Conservation (phyloP, 2,888 invertebrate genomes). For the Harpalus rubripes region DNA sequence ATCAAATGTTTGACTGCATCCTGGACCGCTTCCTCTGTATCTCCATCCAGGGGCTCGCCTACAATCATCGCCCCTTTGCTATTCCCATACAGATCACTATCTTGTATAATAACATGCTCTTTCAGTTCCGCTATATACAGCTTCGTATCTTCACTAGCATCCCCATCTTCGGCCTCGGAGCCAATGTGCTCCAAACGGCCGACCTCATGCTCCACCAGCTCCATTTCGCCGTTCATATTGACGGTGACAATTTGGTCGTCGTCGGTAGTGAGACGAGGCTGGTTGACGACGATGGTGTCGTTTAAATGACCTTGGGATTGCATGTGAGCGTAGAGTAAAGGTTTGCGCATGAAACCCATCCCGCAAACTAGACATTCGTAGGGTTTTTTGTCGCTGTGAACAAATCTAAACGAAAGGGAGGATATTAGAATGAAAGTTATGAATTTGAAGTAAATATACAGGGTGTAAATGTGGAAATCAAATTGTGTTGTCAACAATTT, state of each 20-base stretch:
- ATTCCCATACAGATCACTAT: constrained; percentile 72
- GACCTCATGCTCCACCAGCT: constrained; percentile 72
- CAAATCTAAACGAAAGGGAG: constrained; percentile 79
- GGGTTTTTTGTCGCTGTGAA: constrained; percentile 92
- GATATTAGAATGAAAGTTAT: too few species aligned
- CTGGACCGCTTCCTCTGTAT: constrained; percentile 69
- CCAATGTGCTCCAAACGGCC: constrained; percentile 69
- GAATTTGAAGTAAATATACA: not conserved
- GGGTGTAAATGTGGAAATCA: too few species aligned
- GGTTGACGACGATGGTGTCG: constrained; percentile 90
- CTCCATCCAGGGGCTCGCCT: constrained; percentile 69
- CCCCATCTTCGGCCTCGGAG: constrained; percentile 70
- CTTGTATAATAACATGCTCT: constrained; percentile 79
- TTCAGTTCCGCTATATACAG: constrained; percentile 79
- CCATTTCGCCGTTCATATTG: constrained; percentile 75
- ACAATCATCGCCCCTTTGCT: constrained; percentile 70
- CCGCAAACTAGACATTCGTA: constrained; percentile 91
- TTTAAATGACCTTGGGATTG: constrained; percentile 86
- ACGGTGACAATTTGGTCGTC: constrained; percentile 78
- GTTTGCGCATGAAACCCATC: constrained; percentile 91
- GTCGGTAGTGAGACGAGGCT: constrained; percentile 85
- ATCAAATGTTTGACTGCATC: constrained; percentile 75
- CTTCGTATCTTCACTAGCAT: constrained; percentile 75
- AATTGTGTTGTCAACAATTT: not conserved
- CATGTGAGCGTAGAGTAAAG: constrained; percentile 88